A percentile compares a stretch with the other conserved stretches of the same genome.
Conservation (phyloP, 23 tunicate species). For the Ascidia mentula region DNA sequence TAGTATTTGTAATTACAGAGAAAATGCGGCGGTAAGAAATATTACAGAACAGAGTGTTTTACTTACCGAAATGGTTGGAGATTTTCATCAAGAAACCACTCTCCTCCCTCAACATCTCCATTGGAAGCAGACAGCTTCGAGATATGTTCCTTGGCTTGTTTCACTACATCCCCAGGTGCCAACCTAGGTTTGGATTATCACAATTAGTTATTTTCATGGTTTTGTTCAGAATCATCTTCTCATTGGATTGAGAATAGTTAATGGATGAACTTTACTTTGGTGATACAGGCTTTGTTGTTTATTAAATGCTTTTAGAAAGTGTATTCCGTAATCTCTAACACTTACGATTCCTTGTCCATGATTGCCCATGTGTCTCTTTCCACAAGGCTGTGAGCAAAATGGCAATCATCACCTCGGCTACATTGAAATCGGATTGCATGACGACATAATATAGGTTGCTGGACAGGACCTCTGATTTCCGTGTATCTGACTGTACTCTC, state of each 20-base stretch:
- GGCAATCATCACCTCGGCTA: slow-evolving; percentile 84
- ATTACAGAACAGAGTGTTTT: background rate
- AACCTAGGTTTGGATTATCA: no score
- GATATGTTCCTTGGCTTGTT: slow-evolving; percentile 64
- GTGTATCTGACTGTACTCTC: slow-evolving; percentile 76
- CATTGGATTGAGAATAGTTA: no score
- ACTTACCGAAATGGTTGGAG: background rate
- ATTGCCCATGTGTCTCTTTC: slow-evolving; percentile 90
- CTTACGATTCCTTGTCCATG: slow-evolving; percentile 82
- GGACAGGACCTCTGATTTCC: slow-evolving; percentile 61
- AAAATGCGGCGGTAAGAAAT: background rate
- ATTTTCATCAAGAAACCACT: slow-evolving; percentile 6
- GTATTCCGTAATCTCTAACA: background rate
- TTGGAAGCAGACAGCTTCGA: slow-evolving; percentile 22
- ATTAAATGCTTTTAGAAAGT: background rate
- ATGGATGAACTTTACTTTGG: no score
- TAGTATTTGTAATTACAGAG: no score
- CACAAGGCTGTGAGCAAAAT: slow-evolving; percentile 94
- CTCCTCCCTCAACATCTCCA: background rate
- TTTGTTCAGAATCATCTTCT: no score
- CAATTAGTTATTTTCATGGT: no score
- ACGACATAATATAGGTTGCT: slow-evolving; percentile 82
- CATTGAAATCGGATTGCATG: slow-evolving; percentile 94
- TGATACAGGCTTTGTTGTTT: background rate
- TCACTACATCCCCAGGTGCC: slow-evolving; percentile 56